phyloP scores from a whole-genome alignment of 2,797 vertebrate species.

The Erethizon dorsatum region DNA sequence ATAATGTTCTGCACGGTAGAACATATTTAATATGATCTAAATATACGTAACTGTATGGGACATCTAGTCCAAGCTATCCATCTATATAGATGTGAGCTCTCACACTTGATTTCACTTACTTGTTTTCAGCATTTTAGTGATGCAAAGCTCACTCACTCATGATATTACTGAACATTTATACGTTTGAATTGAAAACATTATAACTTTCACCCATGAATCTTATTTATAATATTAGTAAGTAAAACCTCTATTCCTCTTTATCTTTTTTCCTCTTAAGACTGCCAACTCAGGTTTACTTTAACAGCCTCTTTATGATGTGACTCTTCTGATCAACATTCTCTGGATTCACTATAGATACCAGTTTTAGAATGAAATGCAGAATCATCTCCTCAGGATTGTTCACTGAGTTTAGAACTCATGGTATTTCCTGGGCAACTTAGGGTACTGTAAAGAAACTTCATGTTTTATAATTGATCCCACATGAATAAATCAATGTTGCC shows the following conservation, averaged over 20 bases:
- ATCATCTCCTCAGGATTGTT: not conserved
- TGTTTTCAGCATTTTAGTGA: slow-evolving; percentile 38
- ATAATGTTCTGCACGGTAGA: not conserved
- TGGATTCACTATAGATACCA: slow-evolving; percentile 8
- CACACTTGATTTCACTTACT: not conserved
- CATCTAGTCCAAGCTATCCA: not conserved
- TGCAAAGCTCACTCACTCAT: not conserved
- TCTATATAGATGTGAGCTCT: not conserved
- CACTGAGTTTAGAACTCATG: not conserved
- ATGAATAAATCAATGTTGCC: slow-evolving; percentile 52
- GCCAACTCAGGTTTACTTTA: slow-evolving; percentile 47
- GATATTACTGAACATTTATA: slow-evolving; percentile 1
- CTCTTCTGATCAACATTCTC: not conserved
- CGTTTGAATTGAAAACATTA: slow-evolving; percentile 8
- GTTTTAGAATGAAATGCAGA: slow-evolving; percentile 47
- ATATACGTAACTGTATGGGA: not conserved
- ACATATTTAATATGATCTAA: slow-evolving; percentile 36
- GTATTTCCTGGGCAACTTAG: slow-evolving; percentile 5
- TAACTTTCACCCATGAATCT: not conserved
- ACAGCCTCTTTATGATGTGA: not conserved
- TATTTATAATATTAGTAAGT: not conserved
- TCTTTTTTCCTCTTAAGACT: slow-evolving; percentile 24
- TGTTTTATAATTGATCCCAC: not conserved
- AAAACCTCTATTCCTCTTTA: not conserved
- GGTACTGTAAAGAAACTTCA: not conserved